Conservation (phyloP, 2,113 vertebrate species). For the Paraplagusia blochii region DNA sequence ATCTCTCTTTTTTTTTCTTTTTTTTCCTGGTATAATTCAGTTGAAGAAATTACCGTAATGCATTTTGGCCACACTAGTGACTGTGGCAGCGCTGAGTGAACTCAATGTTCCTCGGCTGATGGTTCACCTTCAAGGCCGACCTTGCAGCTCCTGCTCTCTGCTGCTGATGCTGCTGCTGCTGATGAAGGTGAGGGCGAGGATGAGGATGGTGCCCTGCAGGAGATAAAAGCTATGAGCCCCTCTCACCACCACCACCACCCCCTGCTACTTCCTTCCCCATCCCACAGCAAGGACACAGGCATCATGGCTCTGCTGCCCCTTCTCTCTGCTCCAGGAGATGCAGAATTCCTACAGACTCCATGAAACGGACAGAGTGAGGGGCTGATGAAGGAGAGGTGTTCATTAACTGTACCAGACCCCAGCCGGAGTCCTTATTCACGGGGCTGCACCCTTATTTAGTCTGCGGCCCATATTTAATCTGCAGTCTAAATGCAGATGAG, state of each 20-base stretch:
- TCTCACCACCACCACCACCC: conserved; percentile 22
- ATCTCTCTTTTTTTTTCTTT: no score
- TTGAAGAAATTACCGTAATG: conserved; percentile 36
- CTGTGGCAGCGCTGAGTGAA: conserved; percentile 35
- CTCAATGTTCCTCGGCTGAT: conserved; percentile 36
- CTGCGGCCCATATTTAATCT: conserved; percentile 7
- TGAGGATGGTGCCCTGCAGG: conserved; percentile 8
- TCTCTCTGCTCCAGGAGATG: conserved; percentile 66
- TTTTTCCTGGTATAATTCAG: conserved; percentile 36
- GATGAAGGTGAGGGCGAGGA: no score
- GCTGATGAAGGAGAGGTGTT: no score
- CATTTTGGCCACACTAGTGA: conserved; percentile 24
- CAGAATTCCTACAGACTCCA: conserved; percentile 63
- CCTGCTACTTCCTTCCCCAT: no score
- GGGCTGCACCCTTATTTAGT: background rate
- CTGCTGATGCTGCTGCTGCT: conserved; percentile 44
- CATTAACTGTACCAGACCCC: no score
- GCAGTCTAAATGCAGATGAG: conserved; percentile 38
- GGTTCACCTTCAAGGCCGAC: conserved; percentile 67
- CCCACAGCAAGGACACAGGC: conserved; percentile 63
- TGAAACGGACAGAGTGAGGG: conserved; percentile 24
- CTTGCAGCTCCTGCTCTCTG: conserved; percentile 58
- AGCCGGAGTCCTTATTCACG: conserved; percentile 39
- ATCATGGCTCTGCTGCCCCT: conserved; percentile 69
- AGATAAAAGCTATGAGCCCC: conserved; percentile 68